A percentile compares a stretch with the other conserved stretches of the same genome.
phyloP scores from a whole-genome alignment of 92 coral and sea anemone genomes.

The Micromussa lordhowensis region DNA sequence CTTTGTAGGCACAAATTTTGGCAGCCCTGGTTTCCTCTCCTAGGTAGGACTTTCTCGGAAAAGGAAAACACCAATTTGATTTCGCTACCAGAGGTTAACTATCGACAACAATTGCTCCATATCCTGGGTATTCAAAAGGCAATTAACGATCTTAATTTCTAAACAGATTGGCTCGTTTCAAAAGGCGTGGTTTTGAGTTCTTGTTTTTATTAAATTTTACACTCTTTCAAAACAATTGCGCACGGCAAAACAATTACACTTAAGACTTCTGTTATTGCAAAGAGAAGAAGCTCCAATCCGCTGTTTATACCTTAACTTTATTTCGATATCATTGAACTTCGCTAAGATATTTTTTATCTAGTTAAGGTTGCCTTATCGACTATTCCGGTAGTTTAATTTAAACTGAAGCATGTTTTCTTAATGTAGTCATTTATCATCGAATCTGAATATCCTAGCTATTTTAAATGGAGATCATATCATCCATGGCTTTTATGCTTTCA shows the following conservation, averaged over 20 bases:
- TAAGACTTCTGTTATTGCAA: conserved; percentile 5
- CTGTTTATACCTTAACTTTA: background rate
- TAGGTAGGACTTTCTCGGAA: conserved; percentile 26
- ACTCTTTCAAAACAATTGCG: conserved; percentile 10
- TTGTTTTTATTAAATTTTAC: conserved; percentile 27
- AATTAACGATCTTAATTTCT: conserved; percentile 44
- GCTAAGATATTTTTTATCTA: background rate
- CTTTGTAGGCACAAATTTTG: conserved; percentile 63
- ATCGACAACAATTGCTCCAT: conserved; percentile 16
- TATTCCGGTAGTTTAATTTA: background rate
- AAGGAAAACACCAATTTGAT: conserved; percentile 28
- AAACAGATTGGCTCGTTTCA: conserved; percentile 24
- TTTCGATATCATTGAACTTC: background rate
- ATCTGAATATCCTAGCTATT: background rate
- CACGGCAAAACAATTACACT: background rate
- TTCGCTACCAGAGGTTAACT: conserved; percentile 48
- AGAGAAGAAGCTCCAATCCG: background rate
- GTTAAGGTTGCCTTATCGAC: background rate
- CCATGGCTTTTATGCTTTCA: background rate
- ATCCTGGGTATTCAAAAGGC: conserved; percentile 12
- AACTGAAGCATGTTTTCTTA: background rate
- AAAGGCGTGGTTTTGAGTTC: conserved; percentile 33
- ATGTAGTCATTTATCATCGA: background rate
- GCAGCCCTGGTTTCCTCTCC: conserved; percentile 53
- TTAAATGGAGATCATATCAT: background rate